Evolutionary conservation across 2,797 vertebrate genomes (phyloP).

Genomic region (Sebastes flavidus): DNA sequence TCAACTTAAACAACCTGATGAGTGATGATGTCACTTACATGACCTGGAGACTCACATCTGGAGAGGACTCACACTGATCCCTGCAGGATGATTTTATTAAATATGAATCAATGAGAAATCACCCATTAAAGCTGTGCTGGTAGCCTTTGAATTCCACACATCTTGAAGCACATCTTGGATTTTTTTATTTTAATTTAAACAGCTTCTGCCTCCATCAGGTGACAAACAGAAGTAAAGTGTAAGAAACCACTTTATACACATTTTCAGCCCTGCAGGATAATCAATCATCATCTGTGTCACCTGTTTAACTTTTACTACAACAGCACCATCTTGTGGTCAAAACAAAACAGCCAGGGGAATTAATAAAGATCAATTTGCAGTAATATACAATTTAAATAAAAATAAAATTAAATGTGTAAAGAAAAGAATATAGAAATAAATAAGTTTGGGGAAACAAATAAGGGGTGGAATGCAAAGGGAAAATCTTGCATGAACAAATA

Average conservation of each 20-base stretch:
- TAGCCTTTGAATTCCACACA: neutral
- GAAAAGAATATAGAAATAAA: too few relatives aligned
- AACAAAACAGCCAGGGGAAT: too few relatives aligned
- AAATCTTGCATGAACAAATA: too few relatives aligned
- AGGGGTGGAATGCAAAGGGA: too few relatives aligned
- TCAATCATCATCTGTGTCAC: neutral
- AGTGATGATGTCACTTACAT: neutral
- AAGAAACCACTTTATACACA: neutral
- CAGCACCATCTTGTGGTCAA: neutral
- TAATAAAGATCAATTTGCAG: too few relatives aligned
- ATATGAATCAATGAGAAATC: neutral
- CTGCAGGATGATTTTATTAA: neutral
- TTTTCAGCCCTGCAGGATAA: neutral
- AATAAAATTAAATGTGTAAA: rapidly evolving
- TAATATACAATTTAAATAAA: too few relatives aligned
- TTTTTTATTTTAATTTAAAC: neutral
- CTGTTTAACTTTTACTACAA: neutral
- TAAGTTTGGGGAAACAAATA: too few relatives aligned
- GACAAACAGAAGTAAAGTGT: neutral
- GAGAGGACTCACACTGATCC: neutral
- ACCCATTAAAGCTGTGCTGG: neutral
- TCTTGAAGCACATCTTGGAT: neutral
- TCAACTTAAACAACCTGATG: too few relatives aligned
- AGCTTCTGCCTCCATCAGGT: neutral
- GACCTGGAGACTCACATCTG: neutral